Percentiles rank a stretch among this genome's conserved stretches.
Conservation (phyloP, 1,140 invertebrate genomes). For the Pogonomyrmex californicus region DNA sequence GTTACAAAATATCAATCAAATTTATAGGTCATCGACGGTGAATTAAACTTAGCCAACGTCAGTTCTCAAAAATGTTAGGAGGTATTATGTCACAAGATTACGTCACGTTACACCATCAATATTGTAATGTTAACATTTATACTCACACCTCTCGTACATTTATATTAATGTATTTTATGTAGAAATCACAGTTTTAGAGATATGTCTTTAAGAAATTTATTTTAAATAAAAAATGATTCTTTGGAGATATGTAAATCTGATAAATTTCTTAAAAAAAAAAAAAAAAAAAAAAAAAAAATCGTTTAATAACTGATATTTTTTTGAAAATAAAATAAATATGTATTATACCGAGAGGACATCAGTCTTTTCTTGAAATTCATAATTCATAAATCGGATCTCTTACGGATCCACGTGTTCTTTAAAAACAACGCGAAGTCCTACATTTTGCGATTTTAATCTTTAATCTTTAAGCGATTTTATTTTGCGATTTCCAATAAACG, state of each 20-base stretch:
- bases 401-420: background rate
- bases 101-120: constrained; percentile 5
- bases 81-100: background rate
- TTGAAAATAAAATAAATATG: background rate
- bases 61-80: background rate
- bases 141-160: background rate
- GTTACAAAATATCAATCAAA: background rate
- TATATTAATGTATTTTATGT: background rate
- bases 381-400: constrained; percentile 6
- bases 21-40: too few species aligned
- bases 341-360: background rate
- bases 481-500: background rate
- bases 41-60: background rate
- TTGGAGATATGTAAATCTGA: background rate
- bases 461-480: background rate
- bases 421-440: background rate
- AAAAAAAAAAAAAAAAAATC: background rate
- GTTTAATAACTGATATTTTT: background rate
- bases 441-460: background rate
- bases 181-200: background rate
- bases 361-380: background rate
- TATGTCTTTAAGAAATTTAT: background rate
- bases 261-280: background rate
- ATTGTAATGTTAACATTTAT: constrained; percentile 1
- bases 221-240: background rate